Percentiles rank a stretch among this genome's conserved stretches.
These are phyloP conservation scores for Drosophila pegasa DNA, from an alignment of 2,888 invertebrate species.

Conservation along the genomic window DNA sequence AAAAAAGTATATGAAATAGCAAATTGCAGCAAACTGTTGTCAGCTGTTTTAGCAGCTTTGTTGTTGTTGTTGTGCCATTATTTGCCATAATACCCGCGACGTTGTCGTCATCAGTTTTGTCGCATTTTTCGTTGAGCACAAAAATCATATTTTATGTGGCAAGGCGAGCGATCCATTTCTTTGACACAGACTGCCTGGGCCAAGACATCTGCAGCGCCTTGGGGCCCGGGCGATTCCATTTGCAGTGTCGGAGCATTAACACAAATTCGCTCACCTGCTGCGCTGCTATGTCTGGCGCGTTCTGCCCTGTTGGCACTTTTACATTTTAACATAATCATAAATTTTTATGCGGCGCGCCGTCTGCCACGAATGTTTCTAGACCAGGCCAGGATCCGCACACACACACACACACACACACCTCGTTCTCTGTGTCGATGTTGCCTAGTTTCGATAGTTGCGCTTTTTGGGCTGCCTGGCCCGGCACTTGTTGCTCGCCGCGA, in stretches of 20 bases:
- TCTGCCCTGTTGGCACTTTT: constrained; percentile 67
- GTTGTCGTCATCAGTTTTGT: constrained; percentile 73
- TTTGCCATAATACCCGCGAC: constrained; percentile 68
- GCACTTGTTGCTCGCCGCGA: constrained; percentile 64
- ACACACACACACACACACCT: too few relatives aligned
- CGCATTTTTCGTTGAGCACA: constrained; percentile 64
- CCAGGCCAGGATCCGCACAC: neutral
- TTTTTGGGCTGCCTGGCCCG: constrained; percentile 24
- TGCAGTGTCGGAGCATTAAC: constrained; percentile 64
- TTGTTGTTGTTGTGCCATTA: constrained; percentile 52
- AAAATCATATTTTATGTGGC: constrained; percentile 66
- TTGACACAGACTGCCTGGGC: constrained; percentile 14
- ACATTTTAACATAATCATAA: constrained; percentile 80
- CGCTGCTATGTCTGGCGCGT: constrained; percentile 25
- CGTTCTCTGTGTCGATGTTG: constrained; percentile 25
- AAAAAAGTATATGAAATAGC: constrained; percentile 24
- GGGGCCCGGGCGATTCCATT: constrained; percentile 26
- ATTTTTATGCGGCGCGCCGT: constrained; percentile 79
- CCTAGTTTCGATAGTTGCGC: constrained; percentile 70
- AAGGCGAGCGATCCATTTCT: constrained; percentile 29
- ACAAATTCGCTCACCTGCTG: constrained; percentile 77
- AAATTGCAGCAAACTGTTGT: constrained; percentile 65
- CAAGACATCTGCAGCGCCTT: constrained; percentile 34
- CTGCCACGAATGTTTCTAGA: constrained; percentile 59
- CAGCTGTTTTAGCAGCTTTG: constrained; percentile 46